Evolutionary conservation across 2,797 vertebrate species (phyloP).

Genomic region (Sebastes elongatus): DNA sequence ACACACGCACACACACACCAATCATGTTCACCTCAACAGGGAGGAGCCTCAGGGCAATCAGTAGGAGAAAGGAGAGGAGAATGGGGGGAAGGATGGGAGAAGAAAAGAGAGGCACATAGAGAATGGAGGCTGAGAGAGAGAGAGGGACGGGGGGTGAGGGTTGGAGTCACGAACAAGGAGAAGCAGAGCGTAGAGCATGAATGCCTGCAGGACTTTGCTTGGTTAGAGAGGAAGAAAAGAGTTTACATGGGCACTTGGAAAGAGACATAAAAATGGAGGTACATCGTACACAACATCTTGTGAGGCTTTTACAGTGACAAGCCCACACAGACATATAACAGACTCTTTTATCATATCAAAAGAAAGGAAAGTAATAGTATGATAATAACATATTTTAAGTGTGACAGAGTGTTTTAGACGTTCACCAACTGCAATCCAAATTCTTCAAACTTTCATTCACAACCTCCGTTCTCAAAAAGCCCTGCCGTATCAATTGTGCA

Average conservation of each 20-base stretch:
- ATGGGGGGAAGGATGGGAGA: constrained; percentile 60
- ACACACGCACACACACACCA: constrained; percentile 28
- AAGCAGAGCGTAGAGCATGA: constrained; percentile 67
- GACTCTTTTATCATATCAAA: neutral
- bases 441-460: neutral
- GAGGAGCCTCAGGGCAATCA: constrained; percentile 72
- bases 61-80: constrained; percentile 55
- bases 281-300: constrained; percentile 13
- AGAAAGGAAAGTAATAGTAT: neutral
- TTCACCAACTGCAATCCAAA: neutral
- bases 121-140: constrained; percentile 54
- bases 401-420: neutral
- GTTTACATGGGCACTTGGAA: constrained; percentile 57
- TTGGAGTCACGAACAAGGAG: constrained; percentile 67
- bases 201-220: constrained; percentile 66
- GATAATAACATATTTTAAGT: neutral
- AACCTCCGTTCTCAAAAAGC: neutral
- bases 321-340: neutral
- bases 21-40: constrained; percentile 67
- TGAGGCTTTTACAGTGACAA: neutral
- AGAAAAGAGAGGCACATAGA: constrained; percentile 60
- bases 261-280: constrained; percentile 38
- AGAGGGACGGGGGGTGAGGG: constrained; percentile 46
- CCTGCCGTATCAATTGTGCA: constrained; percentile 10
- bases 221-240: constrained; percentile 55